phyloP scores from a whole-genome alignment of 2,888 invertebrate genomes.

The Drosophila ezoana region DNA sequence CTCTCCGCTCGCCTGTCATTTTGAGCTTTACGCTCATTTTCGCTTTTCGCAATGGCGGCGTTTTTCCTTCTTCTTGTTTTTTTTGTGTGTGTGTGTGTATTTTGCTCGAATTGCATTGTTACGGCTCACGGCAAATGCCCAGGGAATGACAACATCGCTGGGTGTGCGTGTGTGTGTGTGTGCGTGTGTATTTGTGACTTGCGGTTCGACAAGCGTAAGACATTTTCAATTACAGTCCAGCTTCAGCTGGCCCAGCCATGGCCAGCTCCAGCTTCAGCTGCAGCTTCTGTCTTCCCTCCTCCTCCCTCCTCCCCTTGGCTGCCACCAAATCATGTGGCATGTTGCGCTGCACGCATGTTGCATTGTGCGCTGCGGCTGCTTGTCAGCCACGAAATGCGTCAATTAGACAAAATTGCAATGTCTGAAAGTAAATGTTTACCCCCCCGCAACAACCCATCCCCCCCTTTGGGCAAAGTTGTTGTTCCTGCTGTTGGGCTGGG shows the following conservation, averaged over 20 bases:
- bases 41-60: constrained; percentile 71
- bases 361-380: constrained; percentile 50
- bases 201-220: constrained; percentile 82
- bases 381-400: constrained; percentile 79
- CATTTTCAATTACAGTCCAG: constrained; percentile 82
- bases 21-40: constrained; percentile 76
- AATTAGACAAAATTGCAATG: constrained; percentile 81
- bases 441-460: background rate
- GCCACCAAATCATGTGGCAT: constrained; percentile 63
- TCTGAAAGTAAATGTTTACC: constrained; percentile 52
- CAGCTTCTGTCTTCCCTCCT: constrained; percentile 29
- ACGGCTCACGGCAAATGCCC: constrained; percentile 57
- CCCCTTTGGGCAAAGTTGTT: constrained; percentile 12
- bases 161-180: constrained; percentile 18
- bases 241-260: constrained; percentile 25
- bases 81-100: constrained; percentile 9
- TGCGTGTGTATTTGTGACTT: constrained; percentile 58
- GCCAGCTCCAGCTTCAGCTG: constrained; percentile 20
- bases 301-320: constrained; percentile 46
- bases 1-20: constrained; percentile 59
- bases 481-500: constrained; percentile 16
- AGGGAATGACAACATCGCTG: constrained; percentile 55
- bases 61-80: constrained; percentile 27
- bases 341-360: constrained; percentile 40
- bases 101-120: constrained; percentile 59